phyloP scores from a whole-genome alignment of 2,888 invertebrate genomes.

The Drosophila emarginata region DNA sequence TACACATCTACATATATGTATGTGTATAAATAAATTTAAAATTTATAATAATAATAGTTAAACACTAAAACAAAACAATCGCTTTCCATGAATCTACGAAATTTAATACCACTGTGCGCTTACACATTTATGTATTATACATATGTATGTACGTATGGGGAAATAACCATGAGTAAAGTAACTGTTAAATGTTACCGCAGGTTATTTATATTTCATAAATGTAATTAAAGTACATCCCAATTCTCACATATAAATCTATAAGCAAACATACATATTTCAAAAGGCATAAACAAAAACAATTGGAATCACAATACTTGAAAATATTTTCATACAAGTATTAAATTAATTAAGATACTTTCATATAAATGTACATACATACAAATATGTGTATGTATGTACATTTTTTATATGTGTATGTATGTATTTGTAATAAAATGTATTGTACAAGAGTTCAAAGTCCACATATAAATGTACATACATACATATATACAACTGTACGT shows the following conservation, averaged over 20 bases:
- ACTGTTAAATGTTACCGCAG: background rate
- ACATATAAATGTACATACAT: conserved; percentile 8
- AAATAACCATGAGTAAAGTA: background rate
- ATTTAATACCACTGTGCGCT: no score
- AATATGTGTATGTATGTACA: conserved; percentile 1
- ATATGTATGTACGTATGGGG: no score
- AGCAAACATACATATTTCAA: background rate
- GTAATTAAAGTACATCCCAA: background rate
- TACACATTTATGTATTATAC: no score
- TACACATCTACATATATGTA: no score
- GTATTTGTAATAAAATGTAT: conserved; percentile 13
- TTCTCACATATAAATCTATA: background rate
- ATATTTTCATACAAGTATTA: conserved; percentile 1
- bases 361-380: conserved; percentile 6
- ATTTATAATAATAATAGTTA: no score
- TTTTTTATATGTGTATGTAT: background rate
- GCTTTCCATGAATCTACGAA: no score
- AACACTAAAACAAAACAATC: no score
- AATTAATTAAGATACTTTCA: background rate
- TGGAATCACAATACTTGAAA: conserved; percentile 4
- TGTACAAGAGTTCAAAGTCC: conserved; percentile 51
- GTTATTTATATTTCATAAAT: background rate
- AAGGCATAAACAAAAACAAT: conserved; percentile 4
- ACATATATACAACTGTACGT: no score
- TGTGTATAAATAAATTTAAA: no score